Evolutionary conservation across 1,140 invertebrate species (phyloP).

Genomic region (Tetramorium parvispinum): DNA sequence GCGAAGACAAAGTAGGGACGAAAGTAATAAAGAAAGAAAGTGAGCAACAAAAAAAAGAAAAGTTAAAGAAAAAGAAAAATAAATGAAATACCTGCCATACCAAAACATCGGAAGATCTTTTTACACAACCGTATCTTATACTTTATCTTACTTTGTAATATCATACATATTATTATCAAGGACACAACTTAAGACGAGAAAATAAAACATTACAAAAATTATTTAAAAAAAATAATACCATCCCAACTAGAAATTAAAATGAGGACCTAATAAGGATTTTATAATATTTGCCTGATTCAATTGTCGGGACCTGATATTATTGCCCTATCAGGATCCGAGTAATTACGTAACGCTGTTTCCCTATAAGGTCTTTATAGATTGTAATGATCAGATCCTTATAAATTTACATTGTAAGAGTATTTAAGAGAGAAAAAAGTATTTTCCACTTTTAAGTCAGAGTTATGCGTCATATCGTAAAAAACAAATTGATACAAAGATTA

Average conservation of each 20-base stretch:
- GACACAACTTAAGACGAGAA: not conserved
- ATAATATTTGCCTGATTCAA: no score
- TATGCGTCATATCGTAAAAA: no score
- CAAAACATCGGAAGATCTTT: not conserved
- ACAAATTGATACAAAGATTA: no score
- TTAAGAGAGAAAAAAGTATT: no score
- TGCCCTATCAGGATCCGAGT: no score
- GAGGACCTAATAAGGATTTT: no score
- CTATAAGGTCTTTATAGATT: no score
- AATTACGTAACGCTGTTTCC: no score
- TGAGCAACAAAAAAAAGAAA: not conserved
- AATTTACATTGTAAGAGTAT: no score
- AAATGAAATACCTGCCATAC: conserved; percentile 1
- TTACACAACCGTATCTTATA: not conserved
- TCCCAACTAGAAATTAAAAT: not conserved
- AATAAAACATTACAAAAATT: not conserved
- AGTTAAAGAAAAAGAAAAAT: not conserved
- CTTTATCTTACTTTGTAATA: conserved; percentile 3
- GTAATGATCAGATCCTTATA: not conserved
- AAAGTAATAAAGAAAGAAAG: not conserved
- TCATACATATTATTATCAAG: not conserved
- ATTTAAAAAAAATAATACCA: not conserved
- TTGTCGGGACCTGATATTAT: no score
- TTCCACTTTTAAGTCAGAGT: no score
- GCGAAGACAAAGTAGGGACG: not conserved